Base-by-base conservation (phyloP, 2,888 invertebrate genomes). In the Halocaridina rubra region DNA sequence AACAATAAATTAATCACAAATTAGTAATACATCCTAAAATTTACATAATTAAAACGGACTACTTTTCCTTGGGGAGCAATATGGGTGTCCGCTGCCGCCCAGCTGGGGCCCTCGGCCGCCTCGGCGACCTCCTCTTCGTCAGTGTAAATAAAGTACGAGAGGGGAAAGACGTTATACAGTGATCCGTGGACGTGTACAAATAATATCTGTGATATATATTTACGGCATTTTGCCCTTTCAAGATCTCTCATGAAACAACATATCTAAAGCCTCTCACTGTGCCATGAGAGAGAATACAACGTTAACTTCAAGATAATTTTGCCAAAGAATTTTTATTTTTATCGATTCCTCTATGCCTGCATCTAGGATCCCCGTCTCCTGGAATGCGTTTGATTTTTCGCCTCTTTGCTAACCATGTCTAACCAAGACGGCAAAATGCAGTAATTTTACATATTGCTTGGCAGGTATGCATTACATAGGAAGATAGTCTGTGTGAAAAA, bases 321-420 rank as follows among this genome's bases (percentile, higher is more conserved):
- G 22, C 39, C 22, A 22, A 61, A 39, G 61, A 13, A 29, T 67
- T 24, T 39, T 46, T 27, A 22, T 24, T 33, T 30, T 13, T 64
- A 64, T 32, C 13, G n/a, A n/a, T 33, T 16, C 32, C 81, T 81
- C 78, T 84, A 84, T 84, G 84, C 84, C 78, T 69, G 71, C 78
- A 53, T 29, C 53, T 19, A 13, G 29, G 46, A 7, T 30, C 81
- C 22, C 33, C 69, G 53, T 19, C 69, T 67, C 69, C 69, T 30
- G 29, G 64, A 33, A 24, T 7, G 22, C 32, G 32, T 3, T 46
- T 59, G 33, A 19, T 22, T 16, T 32, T 53, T 30, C 46, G 22
- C 13, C 30, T 29, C 46, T 80, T 57, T 32, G 57, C 22, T 71
- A 80, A 80, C 30, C 71, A 64, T 13, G 46, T 30, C 13, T 29